Evolutionary conservation across 2,797 vertebrate species (phyloP), one percentile per base, ranked within the genome.

Genomic region (Taeniopygia guttata): DNA sequence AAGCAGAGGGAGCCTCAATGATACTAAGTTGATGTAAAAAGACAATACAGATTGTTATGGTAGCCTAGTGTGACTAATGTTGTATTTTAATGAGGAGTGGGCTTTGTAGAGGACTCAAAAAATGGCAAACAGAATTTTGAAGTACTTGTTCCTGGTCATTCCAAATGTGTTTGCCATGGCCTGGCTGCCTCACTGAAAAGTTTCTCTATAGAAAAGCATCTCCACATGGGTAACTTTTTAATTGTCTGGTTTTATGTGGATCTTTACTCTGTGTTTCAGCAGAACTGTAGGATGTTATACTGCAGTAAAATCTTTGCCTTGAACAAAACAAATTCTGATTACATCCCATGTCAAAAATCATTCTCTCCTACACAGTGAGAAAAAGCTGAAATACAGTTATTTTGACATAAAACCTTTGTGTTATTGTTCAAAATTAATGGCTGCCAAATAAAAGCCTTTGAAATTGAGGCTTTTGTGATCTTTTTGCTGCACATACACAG

Each of bases 41-140:
- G 0, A 0, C 0, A 10, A 42, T 22, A 7, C 13, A 36, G 4
- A 5, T 17, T 36, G 36, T 43, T 46, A 13, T 27, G 26, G 49
- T 49, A 29, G 36, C 1, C 1, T 22, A 8, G 18, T 18, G 10
- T 6, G 26, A 52, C 7, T 27, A 40, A 34, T 3, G 25, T 7
- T 32, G 5, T 40, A 1, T 78, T 89, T 74, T 49, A 69, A 22
- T 29, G 20, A 73, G 64, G 11, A 38, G 16, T 4, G 29, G 38
- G 45, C 7, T 81, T 75, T 62, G 14, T 17, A 9, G 17, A 34
- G 16, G 4, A 54, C 32, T 68, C 20, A 27, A 10, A 34, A 64
- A 36, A 11, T 1, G 11, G 11, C 3, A 40, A 26, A 17, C 5
- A 29, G 25, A 21, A 27, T 46, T 90, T 45, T 62, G 18, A 36